Conservation (phyloP, 1,140 invertebrate species). For the Tribolium madens region DNA sequence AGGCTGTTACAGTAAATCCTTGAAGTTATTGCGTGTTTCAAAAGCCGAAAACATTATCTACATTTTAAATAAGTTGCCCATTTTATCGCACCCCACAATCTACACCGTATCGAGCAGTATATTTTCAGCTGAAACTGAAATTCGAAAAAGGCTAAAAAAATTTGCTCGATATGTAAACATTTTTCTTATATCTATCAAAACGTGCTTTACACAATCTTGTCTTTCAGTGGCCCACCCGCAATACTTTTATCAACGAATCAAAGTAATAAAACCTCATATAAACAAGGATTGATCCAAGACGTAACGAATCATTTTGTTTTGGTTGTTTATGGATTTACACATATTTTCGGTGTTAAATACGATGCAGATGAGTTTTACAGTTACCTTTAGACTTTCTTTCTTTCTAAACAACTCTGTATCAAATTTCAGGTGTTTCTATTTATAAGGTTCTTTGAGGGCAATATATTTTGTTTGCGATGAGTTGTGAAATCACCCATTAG, state of each 20-base stretch:
- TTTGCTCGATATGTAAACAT: too few species aligned
- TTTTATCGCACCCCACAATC: neutral
- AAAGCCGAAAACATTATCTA: neutral
- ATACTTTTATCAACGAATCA: neutral
- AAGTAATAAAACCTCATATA: neutral
- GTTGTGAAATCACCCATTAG: slow-evolving; percentile 2
- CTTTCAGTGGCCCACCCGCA: too few species aligned
- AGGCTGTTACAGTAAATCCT: neutral
- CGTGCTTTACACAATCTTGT: too few species aligned
- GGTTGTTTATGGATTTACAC: neutral
- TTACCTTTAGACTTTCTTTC: neutral
- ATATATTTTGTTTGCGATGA: slow-evolving; percentile 15
- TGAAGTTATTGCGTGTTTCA: neutral
- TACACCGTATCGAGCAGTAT: neutral
- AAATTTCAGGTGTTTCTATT: neutral
- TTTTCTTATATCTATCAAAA: too few species aligned
- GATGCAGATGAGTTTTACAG: neutral
- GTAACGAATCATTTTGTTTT: neutral
- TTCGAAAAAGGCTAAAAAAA: too few species aligned
- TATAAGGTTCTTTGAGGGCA: neutral
- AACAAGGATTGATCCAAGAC: neutral
- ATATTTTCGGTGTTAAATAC: neutral
- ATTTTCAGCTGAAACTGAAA: too few species aligned
- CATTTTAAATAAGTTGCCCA: neutral
- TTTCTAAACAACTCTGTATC: slow-evolving; percentile 8